Evolutionary conservation across 2,888 invertebrate genomes (phyloP), one percentile per base, ranked within the genome.

Genomic region (Nymphalis c-album): DNA sequence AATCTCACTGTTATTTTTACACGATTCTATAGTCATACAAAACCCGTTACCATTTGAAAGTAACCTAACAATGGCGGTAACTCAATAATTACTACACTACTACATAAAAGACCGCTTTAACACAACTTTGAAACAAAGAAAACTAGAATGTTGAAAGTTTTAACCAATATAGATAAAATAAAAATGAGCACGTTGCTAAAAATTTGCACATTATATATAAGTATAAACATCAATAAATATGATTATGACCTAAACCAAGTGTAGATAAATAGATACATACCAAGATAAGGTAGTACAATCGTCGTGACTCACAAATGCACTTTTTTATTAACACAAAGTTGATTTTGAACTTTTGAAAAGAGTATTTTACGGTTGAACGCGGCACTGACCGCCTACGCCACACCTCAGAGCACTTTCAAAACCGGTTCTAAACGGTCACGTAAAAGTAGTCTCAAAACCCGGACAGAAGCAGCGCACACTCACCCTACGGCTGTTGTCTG

Each of bases 401-500:
- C 90, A 88, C 90, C 90, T 90, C 81, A 71, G 76, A 77, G 79
- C 85, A 90, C 90, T 90, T 90, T 89, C 87, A 53, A 80, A 89
- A 88, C 90, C 88, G 90, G 88, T 90, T 83, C 76, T 77, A 81
- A 84, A 78, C 80, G 82, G 80, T 81, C 79, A 84, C 90, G 90
- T 87, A 90, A 89, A 90, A 89, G 89, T 90, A 85, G 80, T 77
- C 77, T 78, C 78, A 76, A 67, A 73, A 70, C 74, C 65, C 71
- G 71, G 73, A 72, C 69, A 75, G 71, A 71, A 79, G 74, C 79
- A 76, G 72, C 72, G 79, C 85, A 77, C 72, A 63, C 69, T 76
- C 80, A 74, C 81, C 65, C 75, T 47, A 70, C 74, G 75, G 82
- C 75, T 76, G 80, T 74, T 77, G 77, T 73, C 75, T 78, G 73